Evolutionary conservation across 2,113 vertebrate species (phyloP), one percentile per base, ranked within the genome.

Genomic region (Perca schrenkii): DNA sequence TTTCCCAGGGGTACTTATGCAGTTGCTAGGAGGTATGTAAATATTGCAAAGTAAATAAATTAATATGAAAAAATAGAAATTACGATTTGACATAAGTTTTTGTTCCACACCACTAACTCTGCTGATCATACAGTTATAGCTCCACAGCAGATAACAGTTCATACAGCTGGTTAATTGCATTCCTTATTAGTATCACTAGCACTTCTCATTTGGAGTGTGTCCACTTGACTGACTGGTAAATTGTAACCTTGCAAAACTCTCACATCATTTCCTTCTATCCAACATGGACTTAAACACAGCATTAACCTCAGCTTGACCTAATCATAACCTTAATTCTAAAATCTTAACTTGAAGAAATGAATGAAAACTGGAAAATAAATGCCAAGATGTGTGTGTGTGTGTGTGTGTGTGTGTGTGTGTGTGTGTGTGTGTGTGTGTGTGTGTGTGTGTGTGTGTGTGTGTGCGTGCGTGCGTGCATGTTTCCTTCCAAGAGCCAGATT

Each of bases 111-210:
- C 14, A 8, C 25, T 11, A 22, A 14, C 63, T 49, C 25, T 67
- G 74, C 63, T 67, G 53, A 50, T 58, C 34, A 63, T 43, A 56
- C 14, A 56, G 13, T 53, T 4, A 6, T 69, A 70, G 54, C 31
- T 40, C 31, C 21, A 40, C 14, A 0, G 47, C 49, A 54, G 21
- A 64, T 25, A 53, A 64, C 49, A 43, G 5, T 54, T 53, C 16
- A 74, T 63, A 21, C 15, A 54, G 60, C 10, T 17, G 43, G 73
- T 43, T 64, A 40, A 76, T 57, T 77, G 40, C 53, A n/a, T 34
- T 67, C 40, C 13, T 57, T n/a, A n/a, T 67, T 34, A 77, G 53
- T 22, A 46, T 43, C n/a, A 60, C 19, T 1, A 58, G 22, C 13
- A 4, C n/a, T 36, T 7, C 4, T 46, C 40, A 31, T 47, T 58